Evolutionary conservation across 2,113 vertebrate genomes (phyloP).

Genomic region (Melanotaenia duboulayi): DNA sequence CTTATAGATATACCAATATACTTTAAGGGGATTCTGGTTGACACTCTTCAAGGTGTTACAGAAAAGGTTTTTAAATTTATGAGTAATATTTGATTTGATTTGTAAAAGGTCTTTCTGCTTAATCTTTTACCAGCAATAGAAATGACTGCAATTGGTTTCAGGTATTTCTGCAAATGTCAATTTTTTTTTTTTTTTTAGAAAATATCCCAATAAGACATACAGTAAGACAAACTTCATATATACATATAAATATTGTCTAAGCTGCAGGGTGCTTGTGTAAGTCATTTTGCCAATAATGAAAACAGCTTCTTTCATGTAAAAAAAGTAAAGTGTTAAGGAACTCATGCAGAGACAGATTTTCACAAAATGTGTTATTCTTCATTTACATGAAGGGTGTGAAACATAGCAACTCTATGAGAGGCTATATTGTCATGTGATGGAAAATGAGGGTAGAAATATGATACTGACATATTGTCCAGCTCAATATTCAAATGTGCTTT

Average conservation of each 20-base stretch:
- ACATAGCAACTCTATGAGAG: constrained; percentile 26
- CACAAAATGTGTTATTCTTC: constrained; percentile 40
- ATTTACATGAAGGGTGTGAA: constrained; percentile 53
- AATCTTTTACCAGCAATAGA: neutral
- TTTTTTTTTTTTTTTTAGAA: constrained; percentile 1
- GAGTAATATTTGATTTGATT: neutral
- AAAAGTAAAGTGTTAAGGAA: constrained; percentile 23
- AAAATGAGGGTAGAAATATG: constrained; percentile 11
- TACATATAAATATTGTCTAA: constrained; percentile 9
- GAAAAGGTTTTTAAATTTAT: neutral
- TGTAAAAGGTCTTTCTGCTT: neutral
- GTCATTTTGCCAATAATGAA: neutral
- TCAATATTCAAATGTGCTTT: constrained; percentile 31
- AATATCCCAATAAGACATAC: neutral
- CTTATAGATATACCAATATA: neutral
- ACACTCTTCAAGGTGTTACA: neutral
- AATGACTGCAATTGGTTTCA: neutral
- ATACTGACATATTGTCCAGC: constrained; percentile 29
- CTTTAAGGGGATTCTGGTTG: neutral
- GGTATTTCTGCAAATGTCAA: neutral
- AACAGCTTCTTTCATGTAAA: constrained; percentile 15
- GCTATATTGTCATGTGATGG: constrained; percentile 24
- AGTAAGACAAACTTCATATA: neutral
- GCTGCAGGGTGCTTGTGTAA: constrained; percentile 25
- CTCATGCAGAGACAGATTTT: constrained; percentile 45